Base-by-base conservation (phyloP, 2,113 vertebrate genomes). In the Spheniscus mendiculus region DNA sequence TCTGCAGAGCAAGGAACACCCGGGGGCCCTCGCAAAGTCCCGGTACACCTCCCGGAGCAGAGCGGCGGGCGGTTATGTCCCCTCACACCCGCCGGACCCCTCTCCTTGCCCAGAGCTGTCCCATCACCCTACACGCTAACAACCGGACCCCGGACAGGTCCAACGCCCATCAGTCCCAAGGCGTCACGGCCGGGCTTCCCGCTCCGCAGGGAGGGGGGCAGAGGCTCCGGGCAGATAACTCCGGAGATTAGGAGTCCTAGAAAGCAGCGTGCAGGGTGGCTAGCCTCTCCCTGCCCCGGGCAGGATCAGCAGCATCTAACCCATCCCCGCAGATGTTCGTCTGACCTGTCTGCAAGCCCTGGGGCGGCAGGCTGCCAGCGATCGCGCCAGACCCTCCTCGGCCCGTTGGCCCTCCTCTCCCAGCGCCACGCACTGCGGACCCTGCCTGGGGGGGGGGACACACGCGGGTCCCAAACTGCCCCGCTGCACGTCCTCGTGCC, bases 391-490 rank as follows among this genome's bases (percentile, higher is more conserved):
- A 25, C 21, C 34, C 22, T 53, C 55, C 74, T 19, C 6, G 4
- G 9, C 23, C 13, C 3, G 0, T 29, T 7, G 59, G 23, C 18
- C 7, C n/a, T 55, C 22, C 6, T 58, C n/a, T 66, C 38, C 38
- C 42, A 25, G n/a, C 5, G 3, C 29, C 36, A 15, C 0, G 2
- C 0, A 1, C 29, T 26, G 42, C 0, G 5, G 59, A 72, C 30
- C 42, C n/a, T 21, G 22, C 23, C n/a, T 3, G 40, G 40, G 23
- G 26, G 36, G 34, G 19, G 1, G 12, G 10, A 5, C 12, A 25
- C 18, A 5, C 12, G 4, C 1, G 9, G 52, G 30, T 29, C 38
- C 45, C 45, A 14, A 23, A 36, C 14, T 13, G 23, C 15, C 25
- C 20, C 1, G 16, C 50, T 13, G 23, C 27, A 3, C 2, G 3